Base-by-base conservation (phyloP, 1,140 invertebrate genomes). In the Vanessa tameamea region DNA sequence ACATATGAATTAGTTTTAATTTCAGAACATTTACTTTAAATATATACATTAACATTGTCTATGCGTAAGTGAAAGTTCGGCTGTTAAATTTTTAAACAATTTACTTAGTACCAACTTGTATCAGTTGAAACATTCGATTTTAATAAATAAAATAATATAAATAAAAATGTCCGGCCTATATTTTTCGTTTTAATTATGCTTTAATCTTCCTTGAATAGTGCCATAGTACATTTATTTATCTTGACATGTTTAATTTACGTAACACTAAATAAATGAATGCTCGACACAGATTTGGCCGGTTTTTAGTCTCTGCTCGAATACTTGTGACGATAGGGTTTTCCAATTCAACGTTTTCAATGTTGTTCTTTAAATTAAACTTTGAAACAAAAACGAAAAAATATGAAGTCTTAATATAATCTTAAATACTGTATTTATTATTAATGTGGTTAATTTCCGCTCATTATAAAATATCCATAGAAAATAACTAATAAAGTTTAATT, bases 1-100 rank as follows among this genome's bases (percentile, higher is more conserved):
- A 69, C 68, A 69, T 69, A 69, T 47, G 48, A 69, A 69, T 26
- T 63, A 69, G 63, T 48, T 48, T 69, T 57, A 31, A 50, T 47
- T 69, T 69, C 55, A 69, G 43, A 69, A 31, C 51, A 57, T 69
- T 69, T 57, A 15, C 26, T 68, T 55, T 57, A 20, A 43, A 68
- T 15, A 20, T 43, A 47, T 3, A 31, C 13, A 15, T 61, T 31
- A 15, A 61, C 14, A 61, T 31, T 37, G 31, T 23, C 5, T 61
- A 3, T 23, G 12, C 53, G 53, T 57, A 23, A 9, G 6, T 20
- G 13, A 57, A 8, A 23, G 16, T 9, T 23, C 9, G 12, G 9
- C 26, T 20, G 4, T 12, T 6, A 20, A 0, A 55, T 57, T 57
- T n/a, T 55, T 15, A 14, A 6, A 55, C 4, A 7, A 20, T 23